phyloP scores from a whole-genome alignment of 2,797 vertebrate genomes.

The Danionella dracula region DNA sequence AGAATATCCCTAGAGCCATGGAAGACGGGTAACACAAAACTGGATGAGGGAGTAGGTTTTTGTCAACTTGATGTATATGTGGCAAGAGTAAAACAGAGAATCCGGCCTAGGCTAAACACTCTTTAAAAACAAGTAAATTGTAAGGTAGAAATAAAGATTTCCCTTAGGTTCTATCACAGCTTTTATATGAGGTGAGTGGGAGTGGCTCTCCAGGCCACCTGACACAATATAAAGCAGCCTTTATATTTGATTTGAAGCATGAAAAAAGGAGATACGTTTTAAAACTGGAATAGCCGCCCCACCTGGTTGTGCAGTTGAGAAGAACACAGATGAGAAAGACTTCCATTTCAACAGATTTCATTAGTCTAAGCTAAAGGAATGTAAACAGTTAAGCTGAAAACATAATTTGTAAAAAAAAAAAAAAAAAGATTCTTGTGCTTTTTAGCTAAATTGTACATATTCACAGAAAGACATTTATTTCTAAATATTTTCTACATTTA shows the following conservation, averaged over 20 bases:
- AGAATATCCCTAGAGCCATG: constrained; percentile 61
- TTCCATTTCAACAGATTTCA: background rate
- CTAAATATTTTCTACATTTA: no score
- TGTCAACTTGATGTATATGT: constrained; percentile 31
- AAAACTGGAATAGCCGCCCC: constrained; percentile 15
- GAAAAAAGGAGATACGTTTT: constrained; percentile 28
- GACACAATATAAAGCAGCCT: constrained; percentile 43
- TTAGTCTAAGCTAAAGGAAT: background rate
- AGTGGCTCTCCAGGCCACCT: constrained; percentile 28
- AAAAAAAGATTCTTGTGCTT: no score
- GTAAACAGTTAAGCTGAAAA: no score
- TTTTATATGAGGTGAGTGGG: constrained; percentile 34
- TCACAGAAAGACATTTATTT: no score
- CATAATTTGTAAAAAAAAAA: no score
- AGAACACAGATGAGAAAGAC: background rate
- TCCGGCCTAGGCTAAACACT: constrained; percentile 42
- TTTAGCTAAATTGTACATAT: no score
- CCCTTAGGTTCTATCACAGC: background rate
- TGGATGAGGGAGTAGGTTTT: constrained; percentile 48
- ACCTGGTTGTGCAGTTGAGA: constrained; percentile 23
- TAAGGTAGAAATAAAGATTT: background rate
- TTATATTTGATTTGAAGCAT: constrained; percentile 37
- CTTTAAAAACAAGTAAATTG: background rate
- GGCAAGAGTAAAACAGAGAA: constrained; percentile 55
- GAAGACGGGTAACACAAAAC: constrained; percentile 58